These are phyloP conservation scores for Pogonognathellus flavescens DNA, from an alignment of 1,140 invertebrate species.

Conservation along the genomic window DNA sequence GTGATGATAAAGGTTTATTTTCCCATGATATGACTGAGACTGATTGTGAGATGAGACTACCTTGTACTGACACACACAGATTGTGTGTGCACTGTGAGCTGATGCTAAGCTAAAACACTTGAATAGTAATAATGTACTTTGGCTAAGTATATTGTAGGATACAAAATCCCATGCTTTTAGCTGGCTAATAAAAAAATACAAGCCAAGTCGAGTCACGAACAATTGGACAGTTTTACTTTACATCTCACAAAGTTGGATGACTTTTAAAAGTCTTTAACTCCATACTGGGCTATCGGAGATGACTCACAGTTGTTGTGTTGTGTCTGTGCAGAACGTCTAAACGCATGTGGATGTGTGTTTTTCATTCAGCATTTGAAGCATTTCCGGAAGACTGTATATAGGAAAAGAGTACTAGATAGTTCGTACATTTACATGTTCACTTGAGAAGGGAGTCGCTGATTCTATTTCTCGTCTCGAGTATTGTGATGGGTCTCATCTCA, in stretches of 20 bases:
- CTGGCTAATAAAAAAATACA: slow-evolving; percentile 32
- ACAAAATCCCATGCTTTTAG: not conserved
- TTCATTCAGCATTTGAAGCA: slow-evolving; percentile 21
- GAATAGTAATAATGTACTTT: slow-evolving; percentile 12
- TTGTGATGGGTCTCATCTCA: too few species aligned
- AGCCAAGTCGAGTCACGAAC: slow-evolving; percentile 32
- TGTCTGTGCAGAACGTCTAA: not conserved
- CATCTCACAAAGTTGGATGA: slow-evolving; percentile 48
- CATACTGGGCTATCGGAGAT: not conserved
- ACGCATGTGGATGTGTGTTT: slow-evolving; percentile 3
- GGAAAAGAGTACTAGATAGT: not conserved
- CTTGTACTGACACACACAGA: not conserved
- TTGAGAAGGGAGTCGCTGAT: too few species aligned
- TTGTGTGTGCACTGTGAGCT: not conserved
- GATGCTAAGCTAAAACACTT: too few species aligned
- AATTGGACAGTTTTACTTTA: slow-evolving; percentile 36
- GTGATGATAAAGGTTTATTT: slow-evolving; percentile 36
- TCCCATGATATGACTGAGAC: slow-evolving; percentile 36
- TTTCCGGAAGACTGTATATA: slow-evolving; percentile 7
- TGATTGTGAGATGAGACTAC: not conserved
- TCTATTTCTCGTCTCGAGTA: too few species aligned
- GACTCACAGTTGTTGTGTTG: not conserved
- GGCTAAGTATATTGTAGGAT: slow-evolving; percentile 4
- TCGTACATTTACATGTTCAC: too few species aligned
- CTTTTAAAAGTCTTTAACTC: slow-evolving; percentile 32